Base-by-base conservation (phyloP, 2,113 vertebrate genomes). In the Chaetodon auriga region DNA sequence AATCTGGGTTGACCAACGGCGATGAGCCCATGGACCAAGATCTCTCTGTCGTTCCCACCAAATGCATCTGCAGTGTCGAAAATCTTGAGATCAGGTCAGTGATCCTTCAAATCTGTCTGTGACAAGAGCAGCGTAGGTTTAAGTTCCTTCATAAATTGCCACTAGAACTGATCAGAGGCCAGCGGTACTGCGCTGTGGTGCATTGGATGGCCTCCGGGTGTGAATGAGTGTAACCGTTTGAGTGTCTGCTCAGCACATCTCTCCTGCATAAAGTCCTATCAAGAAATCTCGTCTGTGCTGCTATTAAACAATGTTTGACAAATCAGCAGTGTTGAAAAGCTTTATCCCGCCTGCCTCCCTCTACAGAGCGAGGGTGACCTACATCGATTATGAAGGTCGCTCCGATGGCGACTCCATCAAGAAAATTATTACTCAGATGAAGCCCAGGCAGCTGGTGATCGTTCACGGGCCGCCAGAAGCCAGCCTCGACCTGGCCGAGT, bases 391-490 rank as follows among this genome's bases (percentile, higher is more conserved):
- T 7, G 98, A 99, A 94, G 98, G 98, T 49, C 97, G 98, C 57
- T 99, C 98, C 11, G 98, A 99, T 25, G 98, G 98, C 0, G 98
- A 99, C 90, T 99, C 98, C 81, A 99, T 99, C 92, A 99, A 99
- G 90, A 99, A 99, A 95, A 99, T 99, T 51, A 99, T 99, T 82
- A 99, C 99, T 92, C 98, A 99, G 92, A 99, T 99, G 98, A 99
- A 98, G 73, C 98, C 98, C 21, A 95, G 98, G 12, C 98, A 99
- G 91, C 89, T 99, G 76, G 89, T 99, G 58, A 99, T 99, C 45
- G 97, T 99, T 53, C 97, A 96, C 1, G 98, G 98, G n/a, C 97
- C 98, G 0, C 97, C 97, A 13, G 97, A 99, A 65, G 97, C 97
- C 90, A 99, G 97, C 69, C 96, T 96, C 66, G 98, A 99, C 85